Percentiles rank a stretch among this genome's conserved stretches.
Evolutionary conservation across 2,888 invertebrate genomes (phyloP).

Genomic region (Chydorus sphaericus): DNA sequence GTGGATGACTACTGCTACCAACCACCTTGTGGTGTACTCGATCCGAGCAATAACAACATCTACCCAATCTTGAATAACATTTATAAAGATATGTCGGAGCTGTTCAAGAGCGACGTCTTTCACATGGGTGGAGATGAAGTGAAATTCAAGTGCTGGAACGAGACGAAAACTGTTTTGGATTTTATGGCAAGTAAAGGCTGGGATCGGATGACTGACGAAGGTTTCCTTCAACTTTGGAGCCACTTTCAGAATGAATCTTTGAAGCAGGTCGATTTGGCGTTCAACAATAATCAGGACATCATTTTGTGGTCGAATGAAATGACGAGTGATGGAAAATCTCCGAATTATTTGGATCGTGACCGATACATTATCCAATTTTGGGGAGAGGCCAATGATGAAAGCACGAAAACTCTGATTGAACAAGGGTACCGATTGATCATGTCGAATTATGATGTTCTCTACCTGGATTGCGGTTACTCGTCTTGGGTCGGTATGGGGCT

Average conservation of each 20-base stretch:
- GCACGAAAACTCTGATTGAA: conserved; percentile 4
- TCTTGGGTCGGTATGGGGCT: conserved; percentile 13
- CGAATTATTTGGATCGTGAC: conserved; percentile 16
- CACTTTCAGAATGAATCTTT: conserved; percentile 55
- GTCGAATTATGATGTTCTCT: conserved; percentile 12
- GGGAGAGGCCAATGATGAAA: conserved; percentile 16
- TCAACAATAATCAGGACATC: conserved; percentile 10
- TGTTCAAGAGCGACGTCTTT: conserved; percentile 17
- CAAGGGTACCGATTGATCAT: conserved; percentile 12
- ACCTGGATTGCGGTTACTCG: conserved; percentile 15
- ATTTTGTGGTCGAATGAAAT: conserved; percentile 20
- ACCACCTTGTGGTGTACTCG: conserved; percentile 17
- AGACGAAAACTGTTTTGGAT: conserved; percentile 8
- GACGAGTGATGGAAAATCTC: conserved; percentile 16
- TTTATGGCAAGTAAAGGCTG: conserved; percentile 27
- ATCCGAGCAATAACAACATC: conserved; percentile 15
- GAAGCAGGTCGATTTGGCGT: conserved; percentile 21
- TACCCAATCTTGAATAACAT: conserved; percentile 15
- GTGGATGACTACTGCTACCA: conserved; percentile 15
- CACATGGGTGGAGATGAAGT: conserved; percentile 19
- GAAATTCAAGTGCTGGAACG: conserved; percentile 12
- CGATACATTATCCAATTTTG: conserved; percentile 21
- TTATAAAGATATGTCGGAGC: conserved; percentile 15
- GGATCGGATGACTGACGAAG: conserved; percentile 33
- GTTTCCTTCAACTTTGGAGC: conserved; percentile 62